phyloP scores from a whole-genome alignment of 2,888 invertebrate genomes.

The Augiades crinisus region DNA sequence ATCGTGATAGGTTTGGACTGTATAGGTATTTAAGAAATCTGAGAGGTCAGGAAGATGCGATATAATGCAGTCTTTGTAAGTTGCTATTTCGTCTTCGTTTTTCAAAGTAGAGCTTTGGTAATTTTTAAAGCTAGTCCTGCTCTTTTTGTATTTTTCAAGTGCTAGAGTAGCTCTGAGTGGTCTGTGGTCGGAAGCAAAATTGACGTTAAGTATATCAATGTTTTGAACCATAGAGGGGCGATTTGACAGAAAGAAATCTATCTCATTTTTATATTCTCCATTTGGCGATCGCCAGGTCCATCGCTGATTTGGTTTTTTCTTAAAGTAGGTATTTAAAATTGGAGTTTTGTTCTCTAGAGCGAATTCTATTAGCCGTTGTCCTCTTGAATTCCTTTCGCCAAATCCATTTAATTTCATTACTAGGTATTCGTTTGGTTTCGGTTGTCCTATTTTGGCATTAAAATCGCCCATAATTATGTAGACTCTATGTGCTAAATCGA shows the following conservation, averaged over 20 bases:
- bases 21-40: background rate
- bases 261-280: slow-evolving; percentile 31
- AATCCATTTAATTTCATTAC: slow-evolving; percentile 31
- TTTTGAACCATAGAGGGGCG: slow-evolving; percentile 24
- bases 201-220: slow-evolving; percentile 30
- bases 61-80: background rate
- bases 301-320: slow-evolving; percentile 30
- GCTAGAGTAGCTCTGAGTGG: slow-evolving; percentile 30
- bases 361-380: slow-evolving; percentile 32
- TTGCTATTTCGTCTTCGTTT: slow-evolving; percentile 4
- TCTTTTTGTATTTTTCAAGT: slow-evolving; percentile 20
- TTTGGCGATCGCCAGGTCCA: slow-evolving; percentile 34
- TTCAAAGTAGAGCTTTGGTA: background rate
- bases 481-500: slow-evolving; percentile 25
- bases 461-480: slow-evolving; percentile 32
- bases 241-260: slow-evolving; percentile 35
- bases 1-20: slow-evolving; percentile 30
- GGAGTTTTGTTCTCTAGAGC: slow-evolving; percentile 30
- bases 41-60: background rate
- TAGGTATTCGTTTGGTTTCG: slow-evolving; percentile 28
- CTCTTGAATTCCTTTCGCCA: slow-evolving; percentile 32
- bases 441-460: slow-evolving; percentile 33
- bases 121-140: background rate
- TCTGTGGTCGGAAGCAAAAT: slow-evolving; percentile 33
- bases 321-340: slow-evolving; percentile 33